phyloP scores from a whole-genome alignment of 1,140 invertebrate species.

The Eupristina koningsbergeri region DNA sequence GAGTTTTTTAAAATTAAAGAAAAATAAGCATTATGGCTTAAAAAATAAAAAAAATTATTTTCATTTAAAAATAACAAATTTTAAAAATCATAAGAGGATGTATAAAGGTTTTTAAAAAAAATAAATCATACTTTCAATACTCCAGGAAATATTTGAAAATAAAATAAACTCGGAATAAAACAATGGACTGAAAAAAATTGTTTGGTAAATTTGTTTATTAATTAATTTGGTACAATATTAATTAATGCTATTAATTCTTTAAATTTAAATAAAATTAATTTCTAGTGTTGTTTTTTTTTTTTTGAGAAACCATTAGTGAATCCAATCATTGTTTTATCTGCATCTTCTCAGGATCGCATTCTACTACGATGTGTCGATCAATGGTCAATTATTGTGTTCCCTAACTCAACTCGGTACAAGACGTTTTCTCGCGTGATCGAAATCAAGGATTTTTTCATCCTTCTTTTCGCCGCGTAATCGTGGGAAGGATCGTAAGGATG shows the following conservation, averaged over 20 bases:
- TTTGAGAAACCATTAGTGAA: neutral
- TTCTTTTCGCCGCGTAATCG: constrained; percentile 24
- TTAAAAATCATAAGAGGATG: no score
- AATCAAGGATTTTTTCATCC: constrained; percentile 22
- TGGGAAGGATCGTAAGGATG: constrained; percentile 36
- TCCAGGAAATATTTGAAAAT: no score
- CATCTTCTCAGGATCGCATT: constrained; percentile 13
- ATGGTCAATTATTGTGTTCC: constrained; percentile 39
- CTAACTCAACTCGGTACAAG: constrained; percentile 21
- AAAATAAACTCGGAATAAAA: no score
- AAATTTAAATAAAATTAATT: neutral
- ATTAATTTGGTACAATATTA: no score
- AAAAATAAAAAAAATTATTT: no score
- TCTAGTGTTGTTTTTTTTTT: neutral
- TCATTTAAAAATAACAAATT: no score
- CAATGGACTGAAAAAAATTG: no score
- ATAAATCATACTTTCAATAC: no score
- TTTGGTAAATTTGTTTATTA: no score
- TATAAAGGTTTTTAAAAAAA: no score
- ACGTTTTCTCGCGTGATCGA: constrained; percentile 41
- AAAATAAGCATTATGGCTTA: no score
- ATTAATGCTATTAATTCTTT: neutral
- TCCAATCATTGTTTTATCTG: constrained; percentile 10
- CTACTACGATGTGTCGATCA: constrained; percentile 25
- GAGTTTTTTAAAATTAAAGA: no score